Conservation (phyloP, 2,797 vertebrate genomes). For the Pogonophryne albipinna region DNA sequence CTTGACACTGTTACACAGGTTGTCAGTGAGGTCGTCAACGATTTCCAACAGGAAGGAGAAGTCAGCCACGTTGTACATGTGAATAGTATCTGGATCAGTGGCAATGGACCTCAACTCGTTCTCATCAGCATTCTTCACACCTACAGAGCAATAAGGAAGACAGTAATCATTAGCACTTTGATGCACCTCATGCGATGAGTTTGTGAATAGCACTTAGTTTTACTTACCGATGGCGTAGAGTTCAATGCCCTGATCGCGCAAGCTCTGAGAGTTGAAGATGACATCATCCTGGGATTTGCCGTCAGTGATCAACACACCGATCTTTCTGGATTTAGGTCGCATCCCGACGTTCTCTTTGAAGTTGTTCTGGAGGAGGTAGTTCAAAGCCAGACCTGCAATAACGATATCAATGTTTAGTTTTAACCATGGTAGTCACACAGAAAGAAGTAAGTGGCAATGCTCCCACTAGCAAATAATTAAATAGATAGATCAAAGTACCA, state of each 20-base stretch:
- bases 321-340: constrained; percentile 92
- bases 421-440: neutral
- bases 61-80: constrained; percentile 96
- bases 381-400: constrained; percentile 91
- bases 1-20: constrained; percentile 98
- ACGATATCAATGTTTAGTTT: constrained; percentile 2
- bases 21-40: constrained; percentile 91
- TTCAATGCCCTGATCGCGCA: constrained; percentile 91
- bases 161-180: neutral
- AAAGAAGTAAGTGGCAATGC: neutral
- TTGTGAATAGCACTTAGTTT: neutral
- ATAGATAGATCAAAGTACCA: constrained; percentile 79
- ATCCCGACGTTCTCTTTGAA: constrained; percentile 93
- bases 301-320: constrained; percentile 96
- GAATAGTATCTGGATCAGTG: constrained; percentile 91
- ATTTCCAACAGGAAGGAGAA: constrained; percentile 94
- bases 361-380: constrained; percentile 94
- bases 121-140: constrained; percentile 99
- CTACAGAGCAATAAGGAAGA: constrained; percentile 73
- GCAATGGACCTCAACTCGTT: constrained; percentile 95
- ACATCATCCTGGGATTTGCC: constrained; percentile 99
- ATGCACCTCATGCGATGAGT: neutral
- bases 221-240: constrained; percentile 96
- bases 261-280: constrained; percentile 87
- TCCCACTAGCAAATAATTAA: neutral